Conservation (phyloP, 2,113 vertebrate genomes). For the Cyprinodon variegatus region DNA sequence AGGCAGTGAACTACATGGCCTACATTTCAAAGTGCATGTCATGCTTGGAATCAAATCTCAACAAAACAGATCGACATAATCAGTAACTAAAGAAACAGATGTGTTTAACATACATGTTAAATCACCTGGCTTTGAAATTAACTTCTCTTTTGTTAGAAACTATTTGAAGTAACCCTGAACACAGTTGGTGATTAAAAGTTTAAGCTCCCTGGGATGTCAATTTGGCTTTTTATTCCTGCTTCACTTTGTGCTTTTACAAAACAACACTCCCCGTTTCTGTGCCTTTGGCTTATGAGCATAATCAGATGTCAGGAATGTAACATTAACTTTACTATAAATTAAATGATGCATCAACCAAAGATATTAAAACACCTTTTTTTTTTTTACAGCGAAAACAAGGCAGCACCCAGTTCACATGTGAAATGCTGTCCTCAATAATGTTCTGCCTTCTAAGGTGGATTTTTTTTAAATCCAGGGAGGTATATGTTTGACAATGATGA, state of each 20-base stretch:
- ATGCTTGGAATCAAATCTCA: slow-evolving; percentile 29
- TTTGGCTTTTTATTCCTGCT: not conserved
- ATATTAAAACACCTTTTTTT: slow-evolving; percentile 29
- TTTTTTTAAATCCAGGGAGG: slow-evolving; percentile 76
- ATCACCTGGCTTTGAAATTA: not conserved
- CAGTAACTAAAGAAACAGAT: not conserved
- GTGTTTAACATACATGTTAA: not conserved
- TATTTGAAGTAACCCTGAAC: not conserved
- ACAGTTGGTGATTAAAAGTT: not conserved
- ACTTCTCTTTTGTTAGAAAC: not conserved
- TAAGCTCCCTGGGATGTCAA: not conserved
- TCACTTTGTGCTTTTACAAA: not conserved
- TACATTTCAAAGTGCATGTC: slow-evolving; percentile 29
- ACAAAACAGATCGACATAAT: not conserved
- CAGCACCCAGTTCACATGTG: slow-evolving; percentile 57
- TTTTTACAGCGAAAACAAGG: slow-evolving; percentile 65
- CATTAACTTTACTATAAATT: slow-evolving; percentile 47
- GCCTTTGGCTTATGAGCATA: slow-evolving; percentile 64
- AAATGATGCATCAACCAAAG: slow-evolving; percentile 50
- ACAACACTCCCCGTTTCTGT: slow-evolving; percentile 10
- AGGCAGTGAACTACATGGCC: slow-evolving; percentile 23
- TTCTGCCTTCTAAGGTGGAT: slow-evolving; percentile 38
- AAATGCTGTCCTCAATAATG: slow-evolving; percentile 49
- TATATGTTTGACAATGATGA: slow-evolving; percentile 72
- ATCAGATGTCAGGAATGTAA: slow-evolving; percentile 43